These are phyloP conservation scores for Drosophila truncata DNA, from an alignment of 1,140 invertebrate species.

Conservation along the genomic window DNA sequence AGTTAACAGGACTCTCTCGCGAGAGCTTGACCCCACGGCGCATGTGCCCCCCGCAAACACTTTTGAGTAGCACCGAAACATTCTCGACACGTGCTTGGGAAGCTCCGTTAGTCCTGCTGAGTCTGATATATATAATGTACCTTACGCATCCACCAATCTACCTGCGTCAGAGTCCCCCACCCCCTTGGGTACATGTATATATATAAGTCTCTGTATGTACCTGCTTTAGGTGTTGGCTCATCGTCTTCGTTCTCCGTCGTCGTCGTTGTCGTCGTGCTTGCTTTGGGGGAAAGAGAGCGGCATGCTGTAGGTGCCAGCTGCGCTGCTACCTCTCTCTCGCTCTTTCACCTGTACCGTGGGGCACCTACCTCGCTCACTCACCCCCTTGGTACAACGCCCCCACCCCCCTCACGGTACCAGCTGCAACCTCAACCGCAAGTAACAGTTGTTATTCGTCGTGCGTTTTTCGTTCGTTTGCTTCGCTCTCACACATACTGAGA, in stretches of 20 bases:
- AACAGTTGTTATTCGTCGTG: conserved; percentile 80
- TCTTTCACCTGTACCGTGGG: conserved; percentile 20
- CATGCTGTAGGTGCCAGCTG: conserved; percentile 63
- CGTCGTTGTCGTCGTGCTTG: conserved; percentile 43
- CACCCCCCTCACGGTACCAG: not conserved
- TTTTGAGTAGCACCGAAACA: conserved; percentile 12
- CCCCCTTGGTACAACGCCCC: conserved; percentile 9
- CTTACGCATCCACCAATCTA: conserved; percentile 85
- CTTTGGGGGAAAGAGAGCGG: conserved; percentile 37
- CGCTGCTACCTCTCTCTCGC: conserved; percentile 40
- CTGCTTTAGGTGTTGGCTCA: conserved; percentile 77
- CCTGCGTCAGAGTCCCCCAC: conserved; percentile 73
- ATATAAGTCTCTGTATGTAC: conserved; percentile 62
- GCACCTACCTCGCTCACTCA: conserved; percentile 33
- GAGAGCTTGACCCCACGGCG: conserved; percentile 33
- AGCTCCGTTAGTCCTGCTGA: conserved; percentile 41
- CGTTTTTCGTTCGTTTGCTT: conserved; percentile 76
- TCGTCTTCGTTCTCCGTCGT: conserved; percentile 53
- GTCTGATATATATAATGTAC: conserved; percentile 69
- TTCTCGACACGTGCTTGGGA: conserved; percentile 62
- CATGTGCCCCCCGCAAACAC: conserved; percentile 61
- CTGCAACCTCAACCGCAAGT: conserved; percentile 70
- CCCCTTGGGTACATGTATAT: conserved; percentile 24
- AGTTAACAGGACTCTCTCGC: conserved; percentile 22
- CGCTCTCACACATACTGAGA: conserved; percentile 53